Conservation (phyloP, 2,797 vertebrate species). For the Calcarius lapponicus region DNA sequence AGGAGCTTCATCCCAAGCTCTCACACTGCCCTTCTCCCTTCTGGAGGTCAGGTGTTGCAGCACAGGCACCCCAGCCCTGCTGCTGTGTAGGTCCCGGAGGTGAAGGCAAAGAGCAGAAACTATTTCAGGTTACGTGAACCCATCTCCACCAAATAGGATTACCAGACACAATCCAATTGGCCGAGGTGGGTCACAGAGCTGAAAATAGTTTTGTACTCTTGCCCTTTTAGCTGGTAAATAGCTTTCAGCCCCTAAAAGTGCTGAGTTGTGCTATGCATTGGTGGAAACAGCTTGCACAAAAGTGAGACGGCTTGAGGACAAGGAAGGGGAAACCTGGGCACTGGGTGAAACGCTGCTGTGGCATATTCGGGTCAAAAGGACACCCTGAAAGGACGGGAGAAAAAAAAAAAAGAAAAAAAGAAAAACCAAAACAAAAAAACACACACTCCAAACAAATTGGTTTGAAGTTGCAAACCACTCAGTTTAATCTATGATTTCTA, state of each 20-base stretch:
- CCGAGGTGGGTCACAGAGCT: not conserved
- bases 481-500: not conserved
- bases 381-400: not conserved
- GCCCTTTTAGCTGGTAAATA: conserved; percentile 59
- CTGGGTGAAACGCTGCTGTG: not conserved
- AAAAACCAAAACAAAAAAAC: not conserved
- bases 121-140: conserved; percentile 42
- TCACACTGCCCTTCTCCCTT: not conserved
- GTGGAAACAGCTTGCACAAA: not conserved
- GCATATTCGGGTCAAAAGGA: not conserved
- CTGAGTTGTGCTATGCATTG: conserved; percentile 11
- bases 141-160: conserved; percentile 66
- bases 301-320: not conserved
- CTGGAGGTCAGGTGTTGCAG: not conserved
- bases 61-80: not conserved
- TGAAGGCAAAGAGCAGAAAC: conserved; percentile 28
- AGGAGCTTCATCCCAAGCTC: not conserved
- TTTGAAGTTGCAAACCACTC: not conserved
- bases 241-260: conserved; percentile 45
- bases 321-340: conserved; percentile 17
- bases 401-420: not conserved
- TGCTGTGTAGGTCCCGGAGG: not conserved
- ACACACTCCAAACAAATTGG: not conserved
- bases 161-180: conserved; percentile 60
- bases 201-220: conserved; percentile 62